Conservation (phyloP, 2,888 invertebrate species). For the Limnephilus lunatus region DNA sequence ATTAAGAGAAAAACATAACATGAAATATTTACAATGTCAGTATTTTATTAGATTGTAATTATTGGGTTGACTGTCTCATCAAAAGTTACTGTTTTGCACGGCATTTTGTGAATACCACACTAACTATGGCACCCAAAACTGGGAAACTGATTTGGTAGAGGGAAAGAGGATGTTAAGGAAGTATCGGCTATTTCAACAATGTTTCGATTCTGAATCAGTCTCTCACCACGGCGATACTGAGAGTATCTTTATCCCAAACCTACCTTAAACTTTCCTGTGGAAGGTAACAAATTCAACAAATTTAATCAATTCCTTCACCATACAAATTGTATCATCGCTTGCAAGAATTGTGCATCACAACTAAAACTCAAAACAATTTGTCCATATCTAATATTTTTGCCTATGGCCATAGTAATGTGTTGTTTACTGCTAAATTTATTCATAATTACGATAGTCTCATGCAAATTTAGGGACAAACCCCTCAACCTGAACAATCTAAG, state of each 20-base stretch:
- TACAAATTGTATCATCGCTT: background rate
- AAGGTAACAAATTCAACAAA: background rate
- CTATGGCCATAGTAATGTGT: background rate
- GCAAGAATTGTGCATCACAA: conserved; percentile 18
- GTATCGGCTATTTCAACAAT: background rate
- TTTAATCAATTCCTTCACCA: background rate
- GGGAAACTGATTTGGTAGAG: background rate
- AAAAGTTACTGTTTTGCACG: background rate
- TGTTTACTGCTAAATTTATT: background rate
- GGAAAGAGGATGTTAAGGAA: background rate
- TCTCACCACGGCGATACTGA: background rate
- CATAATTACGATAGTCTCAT: background rate
- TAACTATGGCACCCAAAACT: background rate
- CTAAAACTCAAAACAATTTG: conserved; percentile 15
- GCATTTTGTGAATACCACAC: background rate
- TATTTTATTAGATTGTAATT: background rate
- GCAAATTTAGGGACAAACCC: conserved; percentile 18
- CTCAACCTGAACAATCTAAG: conserved; percentile 17
- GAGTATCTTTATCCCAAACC: background rate
- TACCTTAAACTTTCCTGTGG: conserved; percentile 11
- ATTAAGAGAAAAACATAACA: background rate
- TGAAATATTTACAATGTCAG: background rate
- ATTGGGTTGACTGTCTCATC: background rate
- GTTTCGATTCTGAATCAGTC: background rate
- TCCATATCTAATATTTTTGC: background rate